These are phyloP conservation scores for Vanacampus margaritifer DNA, from an alignment of 2,113 vertebrate genomes.

Conservation along the genomic window DNA sequence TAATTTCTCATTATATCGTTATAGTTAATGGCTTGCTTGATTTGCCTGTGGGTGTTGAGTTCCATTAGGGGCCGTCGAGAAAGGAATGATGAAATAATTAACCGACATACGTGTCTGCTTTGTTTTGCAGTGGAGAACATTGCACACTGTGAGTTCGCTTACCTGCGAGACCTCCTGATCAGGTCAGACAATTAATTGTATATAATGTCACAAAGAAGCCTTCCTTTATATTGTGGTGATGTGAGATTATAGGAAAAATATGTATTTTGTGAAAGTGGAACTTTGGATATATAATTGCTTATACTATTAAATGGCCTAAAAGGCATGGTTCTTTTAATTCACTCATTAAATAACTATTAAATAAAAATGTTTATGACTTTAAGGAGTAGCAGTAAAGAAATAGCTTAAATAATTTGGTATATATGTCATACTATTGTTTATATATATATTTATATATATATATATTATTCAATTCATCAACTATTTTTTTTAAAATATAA, in stretches of 20 bases:
- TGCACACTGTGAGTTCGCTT: conserved; percentile 96
- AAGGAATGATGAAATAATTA: neutral
- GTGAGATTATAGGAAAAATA: neutral
- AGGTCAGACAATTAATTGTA: conserved; percentile 71
- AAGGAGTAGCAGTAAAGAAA: neutral
- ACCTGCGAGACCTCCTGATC: conserved; percentile 96
- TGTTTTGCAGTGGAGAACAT: conserved; percentile 88
- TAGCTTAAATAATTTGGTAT: neutral
- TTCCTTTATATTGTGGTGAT: neutral
- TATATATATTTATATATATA: too few species aligned
- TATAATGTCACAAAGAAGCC: neutral
- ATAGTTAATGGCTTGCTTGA: neutral
- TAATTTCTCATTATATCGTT: neutral
- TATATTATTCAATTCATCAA: too few species aligned
- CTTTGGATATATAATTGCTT: too few species aligned
- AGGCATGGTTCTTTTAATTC: too few species aligned
- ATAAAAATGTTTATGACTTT: too few species aligned
- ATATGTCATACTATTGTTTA: too few species aligned
- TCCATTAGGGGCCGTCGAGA: neutral
- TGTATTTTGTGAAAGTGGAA: too few species aligned
- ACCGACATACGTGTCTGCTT: neutral
- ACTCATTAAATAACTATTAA: too few species aligned
- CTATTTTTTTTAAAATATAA: too few species aligned
- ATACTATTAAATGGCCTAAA: too few species aligned
- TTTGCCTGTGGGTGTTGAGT: neutral